These are phyloP conservation scores for Pseudocheirus occidentalis DNA, from an alignment of 2,797 vertebrate species.

Conservation along the genomic window DNA sequence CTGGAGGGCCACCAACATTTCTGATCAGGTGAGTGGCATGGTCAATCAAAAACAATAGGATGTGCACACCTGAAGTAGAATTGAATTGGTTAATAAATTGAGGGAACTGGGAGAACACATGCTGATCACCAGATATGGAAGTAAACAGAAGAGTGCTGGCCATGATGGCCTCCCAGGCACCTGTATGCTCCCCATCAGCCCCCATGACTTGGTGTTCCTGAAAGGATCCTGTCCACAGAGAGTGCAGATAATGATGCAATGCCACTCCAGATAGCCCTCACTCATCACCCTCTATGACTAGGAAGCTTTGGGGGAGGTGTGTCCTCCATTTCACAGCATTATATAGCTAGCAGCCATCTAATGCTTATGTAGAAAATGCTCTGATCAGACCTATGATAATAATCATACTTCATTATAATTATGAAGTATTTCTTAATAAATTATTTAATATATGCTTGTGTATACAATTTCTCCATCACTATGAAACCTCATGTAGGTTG, in stretches of 20 bases:
- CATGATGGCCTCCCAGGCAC: not conserved
- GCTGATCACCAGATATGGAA: not conserved
- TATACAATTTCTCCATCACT: not conserved
- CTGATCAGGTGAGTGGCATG: not conserved
- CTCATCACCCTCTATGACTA: not conserved
- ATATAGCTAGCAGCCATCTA: not conserved
- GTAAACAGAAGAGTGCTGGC: not conserved
- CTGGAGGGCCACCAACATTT: not conserved
- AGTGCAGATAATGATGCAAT: not conserved
- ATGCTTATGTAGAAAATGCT: not conserved
- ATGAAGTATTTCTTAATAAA: not conserved
- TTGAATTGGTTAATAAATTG: not conserved
- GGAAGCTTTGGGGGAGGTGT: not conserved
- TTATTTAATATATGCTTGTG: not conserved
- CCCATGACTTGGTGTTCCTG: not conserved
- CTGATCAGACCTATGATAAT: not conserved
- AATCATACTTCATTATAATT: not conserved
- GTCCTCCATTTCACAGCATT: not conserved
- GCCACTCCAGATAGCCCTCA: not conserved
- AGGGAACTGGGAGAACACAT: not conserved
- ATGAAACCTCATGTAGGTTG: not conserved
- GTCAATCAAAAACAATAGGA: not conserved
- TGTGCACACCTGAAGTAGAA: not conserved
- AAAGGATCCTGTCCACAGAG: not conserved
- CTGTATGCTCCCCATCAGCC: not conserved